Evolutionary conservation across 2,113 vertebrate species (phyloP).

Genomic region (Heterochromis multidens): DNA sequence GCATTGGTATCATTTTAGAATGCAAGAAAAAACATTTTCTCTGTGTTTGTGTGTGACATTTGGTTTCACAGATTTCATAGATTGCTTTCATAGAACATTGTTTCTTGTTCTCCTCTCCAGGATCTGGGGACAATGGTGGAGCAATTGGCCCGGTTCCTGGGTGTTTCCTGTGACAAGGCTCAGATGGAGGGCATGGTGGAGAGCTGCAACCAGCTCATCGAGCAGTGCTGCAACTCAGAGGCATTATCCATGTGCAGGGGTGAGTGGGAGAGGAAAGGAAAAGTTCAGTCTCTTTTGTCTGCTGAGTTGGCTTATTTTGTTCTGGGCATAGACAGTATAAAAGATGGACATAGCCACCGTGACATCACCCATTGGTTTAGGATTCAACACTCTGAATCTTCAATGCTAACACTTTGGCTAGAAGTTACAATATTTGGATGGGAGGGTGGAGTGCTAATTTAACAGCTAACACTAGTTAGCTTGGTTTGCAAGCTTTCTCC

Average conservation of each 20-base stretch:
- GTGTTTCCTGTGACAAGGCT: constrained; percentile 91
- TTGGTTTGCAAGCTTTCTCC: not conserved
- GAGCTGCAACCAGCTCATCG: constrained; percentile 94
- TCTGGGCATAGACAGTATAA: not conserved
- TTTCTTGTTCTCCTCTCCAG: constrained; percentile 55
- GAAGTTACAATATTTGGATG: too few species aligned
- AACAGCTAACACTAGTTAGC: not conserved
- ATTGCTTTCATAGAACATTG: too few species aligned
- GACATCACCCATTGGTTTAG: not conserved
- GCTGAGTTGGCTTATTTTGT: not conserved
- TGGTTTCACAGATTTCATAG: not conserved
- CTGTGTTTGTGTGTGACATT: not conserved
- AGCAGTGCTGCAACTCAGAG: constrained; percentile 94
- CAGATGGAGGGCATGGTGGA: constrained; percentile 91
- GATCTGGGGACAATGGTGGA: constrained; percentile 88
- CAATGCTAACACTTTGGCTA: not conserved
- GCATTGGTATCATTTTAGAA: not conserved
- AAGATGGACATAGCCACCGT: not conserved
- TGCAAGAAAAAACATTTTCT: not conserved
- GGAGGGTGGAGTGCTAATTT: not conserved
- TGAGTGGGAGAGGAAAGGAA: constrained; percentile 55
- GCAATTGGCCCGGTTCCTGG: constrained; percentile 89
- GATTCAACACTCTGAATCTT: too few species aligned
- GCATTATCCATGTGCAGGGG: constrained; percentile 91
- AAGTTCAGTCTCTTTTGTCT: not conserved